Base-by-base conservation (phyloP, 2,888 invertebrate species). In the Petrolisthes manimaculis region DNA sequence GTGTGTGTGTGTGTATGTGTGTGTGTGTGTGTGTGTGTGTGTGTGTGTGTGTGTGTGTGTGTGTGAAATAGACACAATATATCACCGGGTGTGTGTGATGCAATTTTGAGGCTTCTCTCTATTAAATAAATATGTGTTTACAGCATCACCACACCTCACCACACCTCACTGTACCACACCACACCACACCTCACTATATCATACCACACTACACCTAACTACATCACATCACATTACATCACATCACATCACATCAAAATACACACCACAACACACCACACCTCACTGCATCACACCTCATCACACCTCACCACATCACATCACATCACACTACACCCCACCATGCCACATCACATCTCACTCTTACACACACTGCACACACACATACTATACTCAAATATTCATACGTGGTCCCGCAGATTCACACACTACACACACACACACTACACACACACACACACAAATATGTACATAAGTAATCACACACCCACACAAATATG, bases 21-120 rank as follows among this genome's bases (percentile, higher is more conserved):
- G 61, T 61, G 61, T 61, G 61, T 61, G 61, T 61, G 61, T 61
- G 61, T 61, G 61, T 61, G 61, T 61, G 61, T 61, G 61, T 61
- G 61, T 61, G 61, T 61, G 61, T 61, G 61, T 61, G 61, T 61
- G 61, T 61, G 61, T 61, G 61, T 61, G 61, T 61, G 61, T 61
- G 61, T 61, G 61, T 12, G 61, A 61, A 18, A 61, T 1, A 61
- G 3, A 61, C 12, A 61, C 12, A 61, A 14, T 61, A 18, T 61
- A 18, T 61, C 12, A 12, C 1, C 18, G 61, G 9, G 61, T 61
- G 61, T 61, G 61, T 2, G 61, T 61, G 61, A 12, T 2, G 9
- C 61, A 61, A 21, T 5, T 24, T 5, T 24, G 4, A 9, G 4
- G 24, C 21, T 14, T 37, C 37, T 21, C 75, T 37, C 37, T 37